These are phyloP conservation scores for Nannobrachium achirus DNA, from an alignment of 2,113 vertebrate species.

Conservation along the genomic window DNA sequence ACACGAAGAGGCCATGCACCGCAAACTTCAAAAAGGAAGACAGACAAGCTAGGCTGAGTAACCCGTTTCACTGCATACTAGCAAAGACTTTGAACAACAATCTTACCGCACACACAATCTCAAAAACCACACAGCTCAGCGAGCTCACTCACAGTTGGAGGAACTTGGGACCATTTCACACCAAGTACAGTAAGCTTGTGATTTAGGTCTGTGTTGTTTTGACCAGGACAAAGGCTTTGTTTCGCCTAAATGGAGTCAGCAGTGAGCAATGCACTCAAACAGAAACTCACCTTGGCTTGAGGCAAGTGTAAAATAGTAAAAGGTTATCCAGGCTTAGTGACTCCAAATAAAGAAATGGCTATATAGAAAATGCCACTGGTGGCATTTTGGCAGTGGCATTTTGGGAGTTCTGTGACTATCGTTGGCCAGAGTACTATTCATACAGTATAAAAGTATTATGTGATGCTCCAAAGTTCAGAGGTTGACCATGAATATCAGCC, in stretches of 20 bases:
- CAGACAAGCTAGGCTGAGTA: too few species aligned
- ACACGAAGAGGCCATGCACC: background rate
- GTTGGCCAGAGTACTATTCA: too few species aligned
- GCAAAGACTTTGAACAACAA: conserved; percentile 22
- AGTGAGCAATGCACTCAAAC: background rate
- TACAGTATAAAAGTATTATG: too few species aligned
- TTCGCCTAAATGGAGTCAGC: conserved; percentile 27
- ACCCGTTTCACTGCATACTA: conserved; percentile 64
- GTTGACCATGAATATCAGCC: background rate
- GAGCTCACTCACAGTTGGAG: background rate
- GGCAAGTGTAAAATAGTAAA: background rate
- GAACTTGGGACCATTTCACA: conserved; percentile 2
- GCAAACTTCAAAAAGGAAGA: background rate
- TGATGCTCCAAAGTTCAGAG: background rate
- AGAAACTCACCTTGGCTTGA: too few species aligned
- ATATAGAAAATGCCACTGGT: background rate
- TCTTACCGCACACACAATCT: conserved; percentile 19
- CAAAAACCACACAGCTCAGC: conserved; percentile 26
- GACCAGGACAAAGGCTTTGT: background rate
- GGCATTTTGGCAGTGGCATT: background rate
- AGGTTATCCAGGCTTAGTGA: background rate
- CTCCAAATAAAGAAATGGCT: background rate
- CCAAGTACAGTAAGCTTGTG: background rate
- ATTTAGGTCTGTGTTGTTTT: background rate
- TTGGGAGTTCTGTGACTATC: background rate